Evolutionary conservation across 2,113 vertebrate genomes (phyloP), one percentile per base, ranked within the genome.

Genomic region (Microcebus tavaratra): DNA sequence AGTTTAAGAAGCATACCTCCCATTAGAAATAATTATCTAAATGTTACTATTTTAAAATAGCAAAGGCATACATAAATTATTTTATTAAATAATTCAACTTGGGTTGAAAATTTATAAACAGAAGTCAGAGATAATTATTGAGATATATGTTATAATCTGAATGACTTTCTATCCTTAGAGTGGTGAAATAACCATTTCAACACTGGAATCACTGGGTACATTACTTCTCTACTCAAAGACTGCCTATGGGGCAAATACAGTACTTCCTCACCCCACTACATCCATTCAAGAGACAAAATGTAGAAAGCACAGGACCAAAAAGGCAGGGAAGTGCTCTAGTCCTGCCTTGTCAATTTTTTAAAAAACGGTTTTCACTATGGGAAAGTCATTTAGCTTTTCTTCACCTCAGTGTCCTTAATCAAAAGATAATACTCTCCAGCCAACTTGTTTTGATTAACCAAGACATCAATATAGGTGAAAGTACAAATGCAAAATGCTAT

Each of bases 361-460:
- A 76, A 90, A 83, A 72, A 78, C 55, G 27, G 5, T 42, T 91
- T 89, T 61, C 88, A 67, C 4, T 55, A 89, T 11, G 5, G 3
- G 21, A 72, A 93, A 45, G 39, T 42, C n/a, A 73, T 84, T 90
- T 80, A 61, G 45, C 29, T 12, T 84, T 95, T 89, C 82, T 85
- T 73, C 45, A 39, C n/a, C n/a, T 86, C 55, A 90, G 34, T 75
- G 70, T 80, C 73, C 12, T 90, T 84, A 65, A 94, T 63, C 8
- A 31, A 94, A 96, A 88, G n/a, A 82, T 45, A 89, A 57, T 42
- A 81, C 8, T 85, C 11, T 88, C 42, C 25, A 81, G 42, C 8
- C 42, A 94, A 86, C 34, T 45, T 91, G n/a, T 42, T 92, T 85
- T 45, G 31, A 95, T 75, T 90, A 67, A 85, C 4, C 9, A 88